Base-by-base conservation (phyloP, 2,797 vertebrate species). In the Gymnoscopelus microlampas region DNA sequence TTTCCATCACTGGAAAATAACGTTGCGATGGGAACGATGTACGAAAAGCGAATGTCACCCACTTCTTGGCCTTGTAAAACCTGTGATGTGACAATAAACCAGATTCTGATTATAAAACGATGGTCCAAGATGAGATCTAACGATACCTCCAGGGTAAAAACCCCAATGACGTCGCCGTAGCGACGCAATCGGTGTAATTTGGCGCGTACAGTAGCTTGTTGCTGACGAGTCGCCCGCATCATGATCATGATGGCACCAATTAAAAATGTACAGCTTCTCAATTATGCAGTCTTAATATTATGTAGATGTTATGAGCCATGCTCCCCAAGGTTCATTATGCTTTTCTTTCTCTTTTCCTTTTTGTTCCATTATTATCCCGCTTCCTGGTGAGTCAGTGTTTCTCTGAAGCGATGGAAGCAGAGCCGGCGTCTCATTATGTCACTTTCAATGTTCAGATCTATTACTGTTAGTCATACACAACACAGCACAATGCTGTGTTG, bases 91-190 rank as follows among this genome's bases (percentile, higher is more conserved):
- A n/a, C n/a, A n/a, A n/a, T n/a, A n/a, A n/a, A n/a, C n/a, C n/a
- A n/a, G n/a, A n/a, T n/a, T n/a, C n/a, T n/a, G n/a, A n/a, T n/a
- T n/a, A 26, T 26, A 3, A 26, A 26, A 26, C 2, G 26, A 29
- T 29, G 26, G 39, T 44, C 7, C 39, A 10, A 10, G 7, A 9
- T 44, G 39, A 8, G 39, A 44, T 44, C 39, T 2, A 44, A 44
- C 3, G 7, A 10, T 88, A 80, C 74, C 79, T 77, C 62, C 70
- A 71, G 73, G 83, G 89, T 79, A 86, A 80, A 82, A 70, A 71
- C 57, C 60, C 71, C 74, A 80, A 64, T 68, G 67, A 72, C 85
- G 29, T 57, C 50, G 74, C 70, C 76, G 71, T 76, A 78, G 76
- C 81, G 23, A 73, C 63, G 71, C 56, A 48, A 65, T 66, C 71